Percentiles rank a stretch among this genome's conserved stretches.
phyloP scores from a whole-genome alignment of 2,888 invertebrate species.

The Bimastos eiseni region DNA sequence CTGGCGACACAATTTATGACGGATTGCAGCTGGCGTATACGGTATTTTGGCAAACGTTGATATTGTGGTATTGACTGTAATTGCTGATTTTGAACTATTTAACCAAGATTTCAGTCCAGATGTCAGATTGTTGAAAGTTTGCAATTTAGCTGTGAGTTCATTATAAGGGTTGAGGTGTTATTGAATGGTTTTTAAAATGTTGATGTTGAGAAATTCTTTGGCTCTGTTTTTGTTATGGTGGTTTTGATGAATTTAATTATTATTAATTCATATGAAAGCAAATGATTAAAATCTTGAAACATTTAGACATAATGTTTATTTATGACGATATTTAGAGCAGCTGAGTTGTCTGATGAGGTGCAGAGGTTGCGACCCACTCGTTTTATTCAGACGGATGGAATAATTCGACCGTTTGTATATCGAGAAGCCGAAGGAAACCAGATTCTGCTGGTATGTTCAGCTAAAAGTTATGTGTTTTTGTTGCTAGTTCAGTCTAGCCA shows the following conservation, averaged over 20 bases:
- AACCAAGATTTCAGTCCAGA: neutral
- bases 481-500: neutral
- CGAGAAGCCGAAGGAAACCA: constrained; percentile 86
- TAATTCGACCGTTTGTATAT: constrained; percentile 81
- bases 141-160: neutral
- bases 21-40: too few species aligned
- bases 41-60: too few species aligned
- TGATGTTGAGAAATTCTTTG: neutral
- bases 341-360: constrained; percentile 58
- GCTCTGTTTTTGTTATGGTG: neutral
- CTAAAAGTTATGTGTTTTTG: neutral
- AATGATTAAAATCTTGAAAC: neutral
- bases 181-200: neutral
- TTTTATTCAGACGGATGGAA: constrained; percentile 79
- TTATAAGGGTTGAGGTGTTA: neutral
- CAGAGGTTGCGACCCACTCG: constrained; percentile 78
- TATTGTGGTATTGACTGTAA: neutral
- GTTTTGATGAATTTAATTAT: neutral
- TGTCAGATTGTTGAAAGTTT: neutral
- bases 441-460: constrained; percentile 72
- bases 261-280: too few species aligned
- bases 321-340: constrained; percentile 50
- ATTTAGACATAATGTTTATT: neutral
- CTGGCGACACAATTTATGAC: too few species aligned
- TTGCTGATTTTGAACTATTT: neutral